Conservation (phyloP, 2,113 vertebrate species). For the Hypomesus transpacificus region DNA sequence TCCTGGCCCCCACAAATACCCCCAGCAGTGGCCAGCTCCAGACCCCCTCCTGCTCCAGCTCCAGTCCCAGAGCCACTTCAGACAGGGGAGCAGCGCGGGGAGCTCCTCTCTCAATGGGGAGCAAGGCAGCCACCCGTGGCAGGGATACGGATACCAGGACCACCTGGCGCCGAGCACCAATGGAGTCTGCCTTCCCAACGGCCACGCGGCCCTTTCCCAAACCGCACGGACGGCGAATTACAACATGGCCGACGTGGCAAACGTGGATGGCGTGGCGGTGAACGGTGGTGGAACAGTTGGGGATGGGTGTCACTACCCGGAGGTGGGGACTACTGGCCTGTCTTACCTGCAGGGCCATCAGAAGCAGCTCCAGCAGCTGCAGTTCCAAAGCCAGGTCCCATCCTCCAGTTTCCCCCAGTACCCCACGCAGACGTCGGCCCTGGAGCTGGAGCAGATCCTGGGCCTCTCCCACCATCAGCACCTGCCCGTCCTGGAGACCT, state of each 20-base stretch:
- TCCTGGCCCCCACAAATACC: conserved; percentile 27
- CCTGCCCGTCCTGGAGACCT: conserved; percentile 43
- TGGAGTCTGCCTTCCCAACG: conserved; percentile 26
- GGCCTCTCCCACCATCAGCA: conserved; percentile 42
- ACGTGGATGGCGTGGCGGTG: neutral
- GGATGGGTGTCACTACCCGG: conserved; percentile 35
- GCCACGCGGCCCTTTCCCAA: conserved; percentile 10
- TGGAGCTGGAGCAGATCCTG: conserved; percentile 56
- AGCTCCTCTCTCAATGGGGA: neutral
- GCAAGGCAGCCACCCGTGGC: neutral
- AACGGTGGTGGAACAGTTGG: conserved; percentile 1
- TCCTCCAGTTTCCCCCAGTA: conserved; percentile 27
- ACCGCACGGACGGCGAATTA: conserved; percentile 19
- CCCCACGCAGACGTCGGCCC: conserved; percentile 37
- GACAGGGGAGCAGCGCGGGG: conserved; percentile 1
- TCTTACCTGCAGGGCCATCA: conserved; percentile 35
- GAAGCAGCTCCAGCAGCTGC: conserved; percentile 46
- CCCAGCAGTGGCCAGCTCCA: conserved; percentile 25
- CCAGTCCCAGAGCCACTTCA: neutral
- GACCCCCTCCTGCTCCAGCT: conserved; percentile 18
- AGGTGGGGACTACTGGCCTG: conserved; percentile 8
- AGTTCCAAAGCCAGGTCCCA: conserved; percentile 34
- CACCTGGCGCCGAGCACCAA: conserved; percentile 4
- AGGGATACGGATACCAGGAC: conserved; percentile 26
- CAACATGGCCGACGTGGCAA: conserved; percentile 4